Conservation (phyloP, 2,113 vertebrate species). For the Hiodon alosoides region DNA sequence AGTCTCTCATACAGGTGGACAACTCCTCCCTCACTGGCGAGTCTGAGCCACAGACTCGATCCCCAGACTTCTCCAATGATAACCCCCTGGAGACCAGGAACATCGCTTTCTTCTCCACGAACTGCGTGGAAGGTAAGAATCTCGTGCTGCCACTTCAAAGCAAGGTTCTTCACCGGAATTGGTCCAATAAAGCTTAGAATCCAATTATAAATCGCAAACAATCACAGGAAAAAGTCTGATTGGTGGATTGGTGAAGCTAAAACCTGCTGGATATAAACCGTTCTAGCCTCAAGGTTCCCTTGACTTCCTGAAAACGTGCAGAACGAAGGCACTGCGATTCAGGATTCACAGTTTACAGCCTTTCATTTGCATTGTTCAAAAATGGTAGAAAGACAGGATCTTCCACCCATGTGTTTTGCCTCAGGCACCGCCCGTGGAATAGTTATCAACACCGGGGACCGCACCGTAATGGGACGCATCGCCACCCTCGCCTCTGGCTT, state of each 20-base stretch:
- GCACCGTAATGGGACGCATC: conserved; percentile 71
- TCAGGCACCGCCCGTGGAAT: conserved; percentile 69
- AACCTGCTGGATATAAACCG: background rate
- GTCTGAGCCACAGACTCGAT: conserved; percentile 69
- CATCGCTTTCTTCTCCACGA: conserved; percentile 69
- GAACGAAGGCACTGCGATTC: no score
- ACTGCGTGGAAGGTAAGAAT: conserved; percentile 60
- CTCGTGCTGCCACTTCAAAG: background rate
- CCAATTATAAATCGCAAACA: background rate
- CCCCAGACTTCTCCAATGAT: conserved; percentile 66
- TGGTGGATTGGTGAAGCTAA: background rate
- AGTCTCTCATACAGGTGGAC: conserved; percentile 51
- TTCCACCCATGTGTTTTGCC: background rate
- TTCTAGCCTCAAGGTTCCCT: no score
- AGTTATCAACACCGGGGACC: conserved; percentile 65
- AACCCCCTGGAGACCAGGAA: conserved; percentile 69
- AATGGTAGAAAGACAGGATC: background rate
- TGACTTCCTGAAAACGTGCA: no score
- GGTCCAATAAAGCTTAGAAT: background rate
- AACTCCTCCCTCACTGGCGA: conserved; percentile 70
- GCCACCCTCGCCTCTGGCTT: conserved; percentile 70
- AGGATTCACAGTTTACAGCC: no score
- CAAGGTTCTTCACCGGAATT: background rate
- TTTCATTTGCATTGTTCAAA: background rate
- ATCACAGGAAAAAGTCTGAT: background rate